Conservation (phyloP, 1,140 invertebrate species). For the Apocrypta bakeri region DNA sequence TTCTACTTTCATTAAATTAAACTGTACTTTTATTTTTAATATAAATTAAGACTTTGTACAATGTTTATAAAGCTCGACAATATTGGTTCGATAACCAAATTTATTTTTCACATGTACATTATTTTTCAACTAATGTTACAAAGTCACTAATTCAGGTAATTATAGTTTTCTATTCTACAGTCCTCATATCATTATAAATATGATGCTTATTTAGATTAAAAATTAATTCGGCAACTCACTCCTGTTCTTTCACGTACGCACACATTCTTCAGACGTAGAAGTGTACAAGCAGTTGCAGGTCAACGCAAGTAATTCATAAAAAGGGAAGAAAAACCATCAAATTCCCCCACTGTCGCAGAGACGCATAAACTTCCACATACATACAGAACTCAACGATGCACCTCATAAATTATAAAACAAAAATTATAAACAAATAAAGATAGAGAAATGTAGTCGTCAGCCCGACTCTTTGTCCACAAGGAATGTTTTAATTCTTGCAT, state of each 20-base stretch:
- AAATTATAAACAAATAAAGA: constrained; percentile 46
- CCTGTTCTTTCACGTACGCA: constrained; percentile 48
- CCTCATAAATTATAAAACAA: constrained; percentile 50
- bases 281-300: constrained; percentile 62
- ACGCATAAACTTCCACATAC: constrained; percentile 57
- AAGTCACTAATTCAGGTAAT: not conserved
- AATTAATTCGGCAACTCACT: constrained; percentile 38
- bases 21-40: too few species aligned
- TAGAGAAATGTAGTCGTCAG: constrained; percentile 55
- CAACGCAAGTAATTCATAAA: constrained; percentile 62
- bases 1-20: constrained; percentile 6
- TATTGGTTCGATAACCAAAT: constrained; percentile 21
- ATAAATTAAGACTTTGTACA: constrained; percentile 22
- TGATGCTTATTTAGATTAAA: not conserved
- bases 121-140: not conserved
- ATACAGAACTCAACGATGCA: constrained; percentile 53
- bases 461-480: constrained; percentile 48
- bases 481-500: constrained; percentile 52
- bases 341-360: constrained; percentile 54
- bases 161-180: constrained; percentile 5
- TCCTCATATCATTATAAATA: not conserved
- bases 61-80: constrained; percentile 20
- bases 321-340: constrained; percentile 58
- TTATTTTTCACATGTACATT: constrained; percentile 29
- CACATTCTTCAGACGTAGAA: constrained; percentile 46